Evolutionary conservation across 1,140 invertebrate species (phyloP), one percentile per base, ranked within the genome.

Genomic region (Holotrichia oblita): DNA sequence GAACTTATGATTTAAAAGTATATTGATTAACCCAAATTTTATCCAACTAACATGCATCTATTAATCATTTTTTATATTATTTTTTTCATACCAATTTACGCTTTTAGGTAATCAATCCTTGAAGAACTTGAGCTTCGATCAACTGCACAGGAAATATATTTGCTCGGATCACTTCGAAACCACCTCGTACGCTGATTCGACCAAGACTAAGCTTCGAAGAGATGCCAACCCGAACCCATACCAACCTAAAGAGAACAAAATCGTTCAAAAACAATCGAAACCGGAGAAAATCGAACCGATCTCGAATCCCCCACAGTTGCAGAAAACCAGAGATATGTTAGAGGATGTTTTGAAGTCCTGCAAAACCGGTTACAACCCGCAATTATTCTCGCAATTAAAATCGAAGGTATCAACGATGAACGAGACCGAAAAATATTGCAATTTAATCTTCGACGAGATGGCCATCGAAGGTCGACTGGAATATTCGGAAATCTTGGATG

Each of bases 371-470:
- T 69, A 64, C 34, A 78, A 72, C 17, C 9, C 40, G 3, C 24
- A 72, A 24, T 24, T 78, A 12, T 78, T 78, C 12, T 4, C 20
- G 6, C 77, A 78, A 74, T 0, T 79, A 12, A 64, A 40, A 48
- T 12, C 24, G 0, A 79, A 79, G 41, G 73, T 42, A 7, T 17
- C 48, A 10, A 22, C 22, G 6, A 76, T 79, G 72, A 34, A 10
- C 20, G 41, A 76, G 4, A 24, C 69, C 0, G 79, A 79, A 20
- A 77, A 77, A 17, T 40, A 72, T 17, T 79, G 76, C 69, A 64
- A 72, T 9, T 27, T 79, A 8, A 44, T 77, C 20, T 77, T 73
- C 20, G 79, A 79, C 24, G 79, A 77, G 40, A 79, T 79, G 75
- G 8, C 55, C 0, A 78, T 79, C 10, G 40, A 79, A 34, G 34